Evolutionary conservation across 2,113 vertebrate species (phyloP).

Genomic region (Macheiramphus alcinus): DNA sequence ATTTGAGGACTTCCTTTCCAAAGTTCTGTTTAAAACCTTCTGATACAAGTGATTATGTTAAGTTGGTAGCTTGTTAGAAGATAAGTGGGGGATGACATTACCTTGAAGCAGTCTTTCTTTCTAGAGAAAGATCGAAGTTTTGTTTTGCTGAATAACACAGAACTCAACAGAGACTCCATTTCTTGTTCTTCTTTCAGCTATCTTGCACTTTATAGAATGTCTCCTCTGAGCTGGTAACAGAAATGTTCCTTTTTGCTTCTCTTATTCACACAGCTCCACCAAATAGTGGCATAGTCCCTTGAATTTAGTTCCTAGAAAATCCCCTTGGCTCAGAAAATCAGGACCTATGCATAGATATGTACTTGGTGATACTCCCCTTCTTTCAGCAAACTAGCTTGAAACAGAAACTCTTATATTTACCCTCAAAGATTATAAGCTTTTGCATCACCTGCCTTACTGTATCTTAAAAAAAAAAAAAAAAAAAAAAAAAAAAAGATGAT

Average conservation of each 20-base stretch:
- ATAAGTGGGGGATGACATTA: neutral
- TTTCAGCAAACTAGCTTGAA: neutral
- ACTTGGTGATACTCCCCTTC: neutral
- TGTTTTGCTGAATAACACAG: neutral
- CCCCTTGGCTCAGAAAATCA: neutral
- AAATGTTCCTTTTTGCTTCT: neutral
- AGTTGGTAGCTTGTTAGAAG: neutral
- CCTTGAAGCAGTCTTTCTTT: neutral
- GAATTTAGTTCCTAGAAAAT: neutral
- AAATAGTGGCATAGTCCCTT: neutral
- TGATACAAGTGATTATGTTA: neutral
- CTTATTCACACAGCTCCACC: neutral
- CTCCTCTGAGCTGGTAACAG: neutral
- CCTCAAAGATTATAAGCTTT: neutral
- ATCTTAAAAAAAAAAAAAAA: neutral
- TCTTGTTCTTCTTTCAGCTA: neutral
- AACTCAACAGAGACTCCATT: neutral
- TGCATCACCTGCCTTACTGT: neutral
- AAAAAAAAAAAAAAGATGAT: neutral
- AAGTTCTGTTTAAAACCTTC: neutral
- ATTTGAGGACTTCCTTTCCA: neutral
- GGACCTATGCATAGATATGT: neutral
- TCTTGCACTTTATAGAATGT: neutral
- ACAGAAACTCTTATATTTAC: neutral
- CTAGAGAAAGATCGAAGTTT: neutral